phyloP scores from a whole-genome alignment of 2,113 vertebrate genomes.

The Poicephalus meyeri region DNA sequence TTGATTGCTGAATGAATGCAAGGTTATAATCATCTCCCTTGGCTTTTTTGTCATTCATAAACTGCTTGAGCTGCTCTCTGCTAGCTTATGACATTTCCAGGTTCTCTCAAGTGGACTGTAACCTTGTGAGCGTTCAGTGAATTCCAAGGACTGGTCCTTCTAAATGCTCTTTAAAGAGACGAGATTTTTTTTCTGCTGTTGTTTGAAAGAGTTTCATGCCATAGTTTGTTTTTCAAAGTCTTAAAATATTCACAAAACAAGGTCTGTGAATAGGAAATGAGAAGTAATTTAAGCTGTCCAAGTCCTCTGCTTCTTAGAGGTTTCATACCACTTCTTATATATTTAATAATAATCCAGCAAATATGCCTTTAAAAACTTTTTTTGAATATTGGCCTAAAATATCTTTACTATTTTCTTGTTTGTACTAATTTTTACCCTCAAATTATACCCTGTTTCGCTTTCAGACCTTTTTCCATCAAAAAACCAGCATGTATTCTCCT shows the following conservation, averaged over 20 bases:
- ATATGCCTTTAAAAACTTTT: background rate
- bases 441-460: fast-evolving
- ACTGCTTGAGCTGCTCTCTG: constrained; percentile 17
- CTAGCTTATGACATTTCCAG: constrained; percentile 27
- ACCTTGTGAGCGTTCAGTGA: background rate
- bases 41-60: constrained; percentile 50
- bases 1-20: constrained; percentile 41
- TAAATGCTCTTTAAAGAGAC: background rate
- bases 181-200: background rate
- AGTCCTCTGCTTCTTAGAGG: background rate
- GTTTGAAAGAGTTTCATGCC: background rate
- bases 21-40: constrained; percentile 43
- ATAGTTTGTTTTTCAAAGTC: background rate
- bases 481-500: background rate
- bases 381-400: background rate
- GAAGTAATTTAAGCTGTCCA: background rate
- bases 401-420: background rate
- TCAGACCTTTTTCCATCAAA: background rate
- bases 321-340: background rate
- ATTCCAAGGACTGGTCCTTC: constrained; percentile 7
- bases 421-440: background rate
- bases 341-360: background rate
- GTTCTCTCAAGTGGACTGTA: constrained; percentile 27
- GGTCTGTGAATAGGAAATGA: background rate
- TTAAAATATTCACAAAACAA: background rate